Evolutionary conservation across 1,140 invertebrate species (phyloP).

Genomic region (Glomeris maerens): DNA sequence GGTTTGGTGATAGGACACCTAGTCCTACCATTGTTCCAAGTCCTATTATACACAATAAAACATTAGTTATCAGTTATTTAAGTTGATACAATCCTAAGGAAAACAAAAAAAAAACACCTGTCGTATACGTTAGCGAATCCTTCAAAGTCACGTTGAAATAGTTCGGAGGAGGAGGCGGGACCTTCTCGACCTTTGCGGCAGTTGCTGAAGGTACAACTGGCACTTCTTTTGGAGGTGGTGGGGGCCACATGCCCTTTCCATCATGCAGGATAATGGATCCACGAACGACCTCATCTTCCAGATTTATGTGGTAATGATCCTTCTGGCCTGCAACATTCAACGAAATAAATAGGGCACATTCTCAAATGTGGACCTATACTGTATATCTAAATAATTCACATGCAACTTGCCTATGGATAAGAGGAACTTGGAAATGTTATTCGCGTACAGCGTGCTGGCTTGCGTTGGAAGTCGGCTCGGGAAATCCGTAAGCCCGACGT

Average conservation of each 20-base stretch:
- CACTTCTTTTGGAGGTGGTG: slow-evolving; percentile 41
- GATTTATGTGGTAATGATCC: slow-evolving; percentile 61
- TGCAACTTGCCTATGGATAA: slow-evolving; percentile 49
- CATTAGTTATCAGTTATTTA: neutral
- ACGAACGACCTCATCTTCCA: slow-evolving; percentile 72
- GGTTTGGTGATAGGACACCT: slow-evolving; percentile 60
- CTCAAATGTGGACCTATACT: neutral
- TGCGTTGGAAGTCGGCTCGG: slow-evolving; percentile 72
- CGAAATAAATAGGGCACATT: neutral
- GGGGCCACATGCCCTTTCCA: slow-evolving; percentile 65
- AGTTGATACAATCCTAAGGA: neutral
- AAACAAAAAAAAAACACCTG: slow-evolving; percentile 36
- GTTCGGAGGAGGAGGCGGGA: slow-evolving; percentile 33
- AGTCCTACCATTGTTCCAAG: slow-evolving; percentile 51
- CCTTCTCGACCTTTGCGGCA: slow-evolving; percentile 26
- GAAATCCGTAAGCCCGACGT: slow-evolving; percentile 73
- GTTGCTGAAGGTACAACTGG: slow-evolving; percentile 31
- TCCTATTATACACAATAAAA: slow-evolving; percentile 33
- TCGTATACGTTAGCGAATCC: slow-evolving; percentile 52
- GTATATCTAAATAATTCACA: slow-evolving; percentile 7
- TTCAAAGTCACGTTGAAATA: slow-evolving; percentile 43
- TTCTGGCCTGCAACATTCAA: slow-evolving; percentile 40
- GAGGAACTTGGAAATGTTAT: slow-evolving; percentile 78
- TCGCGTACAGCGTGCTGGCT: slow-evolving; percentile 70
- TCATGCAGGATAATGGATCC: slow-evolving; percentile 62